Percentiles rank a stretch among this genome's conserved stretches.
Evolutionary conservation across 2,888 invertebrate species (phyloP).

Genomic region (Patella depressa): DNA sequence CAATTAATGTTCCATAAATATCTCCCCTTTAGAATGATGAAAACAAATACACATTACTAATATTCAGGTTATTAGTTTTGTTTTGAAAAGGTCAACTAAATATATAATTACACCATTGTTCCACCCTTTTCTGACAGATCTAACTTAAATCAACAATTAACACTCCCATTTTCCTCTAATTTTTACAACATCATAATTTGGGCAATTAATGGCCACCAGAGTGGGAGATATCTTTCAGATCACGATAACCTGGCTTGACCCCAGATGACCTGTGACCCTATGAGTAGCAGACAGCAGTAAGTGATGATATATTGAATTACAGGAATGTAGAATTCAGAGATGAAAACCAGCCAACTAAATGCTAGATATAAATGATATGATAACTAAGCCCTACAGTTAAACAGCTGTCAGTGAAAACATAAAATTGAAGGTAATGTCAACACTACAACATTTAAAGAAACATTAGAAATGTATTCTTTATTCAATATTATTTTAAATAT

Average conservation of each 20-base stretch:
- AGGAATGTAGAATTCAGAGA: neutral
- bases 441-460: too few species aligned
- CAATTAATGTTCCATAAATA: too few species aligned
- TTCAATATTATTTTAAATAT: too few species aligned
- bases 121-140: too few species aligned
- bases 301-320: slow-evolving; percentile 9
- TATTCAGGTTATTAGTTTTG: too few species aligned
- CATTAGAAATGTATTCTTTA: too few species aligned
- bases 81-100: too few species aligned
- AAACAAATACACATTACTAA: too few species aligned
- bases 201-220: neutral
- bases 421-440: neutral
- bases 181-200: neutral
- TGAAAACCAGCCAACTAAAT: neutral
- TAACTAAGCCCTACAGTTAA: neutral
- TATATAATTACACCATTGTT: too few species aligned
- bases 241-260: slow-evolving; percentile 5
- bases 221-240: neutral
- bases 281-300: slow-evolving; percentile 1
- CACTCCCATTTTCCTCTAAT: neutral
- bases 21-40: too few species aligned
- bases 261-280: neutral
- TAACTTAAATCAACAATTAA: neutral
- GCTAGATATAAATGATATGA: neutral
- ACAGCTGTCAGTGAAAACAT: slow-evolving; percentile 9